These are phyloP conservation scores for Drosophila obscura DNA, from an alignment of 1,140 invertebrate species.

Conservation along the genomic window DNA sequence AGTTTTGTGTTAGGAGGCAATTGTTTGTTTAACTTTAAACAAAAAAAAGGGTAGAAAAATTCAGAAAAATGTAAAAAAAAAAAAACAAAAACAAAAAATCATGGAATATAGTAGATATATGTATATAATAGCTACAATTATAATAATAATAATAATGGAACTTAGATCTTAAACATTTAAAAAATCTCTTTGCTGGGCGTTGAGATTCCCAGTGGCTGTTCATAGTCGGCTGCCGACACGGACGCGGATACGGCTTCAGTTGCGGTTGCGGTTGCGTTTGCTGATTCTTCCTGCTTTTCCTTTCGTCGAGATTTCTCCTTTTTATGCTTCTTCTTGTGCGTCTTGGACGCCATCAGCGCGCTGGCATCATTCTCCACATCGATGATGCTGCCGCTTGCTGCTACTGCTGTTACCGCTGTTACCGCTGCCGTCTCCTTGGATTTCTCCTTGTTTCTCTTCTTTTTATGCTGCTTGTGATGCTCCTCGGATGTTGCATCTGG, in stretches of 20 bases:
- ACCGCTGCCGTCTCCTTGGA: constrained; percentile 16
- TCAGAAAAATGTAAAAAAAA: constrained; percentile 27
- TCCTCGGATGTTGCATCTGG: constrained; percentile 15
- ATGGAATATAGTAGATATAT: constrained; percentile 9
- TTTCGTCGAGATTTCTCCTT: constrained; percentile 66
- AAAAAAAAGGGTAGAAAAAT: constrained; percentile 32
- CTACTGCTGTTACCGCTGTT: not conserved
- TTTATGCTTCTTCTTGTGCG: constrained; percentile 80
- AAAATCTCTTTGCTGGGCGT: constrained; percentile 95
- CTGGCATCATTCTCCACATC: constrained; percentile 24
- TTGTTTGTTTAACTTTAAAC: constrained; percentile 7
- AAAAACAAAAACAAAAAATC: constrained; percentile 2
- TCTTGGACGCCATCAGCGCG: constrained; percentile 26
- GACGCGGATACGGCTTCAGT: constrained; percentile 19
- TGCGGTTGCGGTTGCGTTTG: constrained; percentile 20
- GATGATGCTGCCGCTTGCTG: constrained; percentile 32
- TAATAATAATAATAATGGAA: constrained; percentile 39
- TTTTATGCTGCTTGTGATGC: constrained; percentile 58
- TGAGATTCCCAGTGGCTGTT: constrained; percentile 94
- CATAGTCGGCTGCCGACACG: constrained; percentile 85
- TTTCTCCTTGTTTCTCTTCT: constrained; percentile 84
- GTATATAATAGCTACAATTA: constrained; percentile 17
- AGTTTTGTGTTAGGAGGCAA: constrained; percentile 18
- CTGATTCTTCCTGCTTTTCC: constrained; percentile 39
- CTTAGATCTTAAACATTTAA: constrained; percentile 71